phyloP scores from a whole-genome alignment of 2,797 vertebrate genomes.

The Salmo trutta region DNA sequence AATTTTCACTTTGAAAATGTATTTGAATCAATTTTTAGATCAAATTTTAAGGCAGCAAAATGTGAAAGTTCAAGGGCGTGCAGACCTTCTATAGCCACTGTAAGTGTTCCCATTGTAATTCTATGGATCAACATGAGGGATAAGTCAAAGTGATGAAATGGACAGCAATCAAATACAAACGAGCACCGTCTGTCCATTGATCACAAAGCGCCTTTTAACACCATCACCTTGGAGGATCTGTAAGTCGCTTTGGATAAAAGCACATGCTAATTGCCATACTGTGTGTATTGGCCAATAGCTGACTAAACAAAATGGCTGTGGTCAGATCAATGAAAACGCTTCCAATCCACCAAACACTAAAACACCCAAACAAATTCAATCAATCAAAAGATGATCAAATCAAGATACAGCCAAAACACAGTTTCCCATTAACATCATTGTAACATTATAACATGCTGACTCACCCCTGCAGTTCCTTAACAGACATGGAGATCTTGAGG shows the following conservation, averaged over 20 bases:
- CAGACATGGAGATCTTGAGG: constrained; percentile 85
- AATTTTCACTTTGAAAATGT: no score
- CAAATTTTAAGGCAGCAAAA: no score
- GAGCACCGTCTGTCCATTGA: background rate
- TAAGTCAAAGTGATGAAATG: background rate
- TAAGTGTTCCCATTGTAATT: no score
- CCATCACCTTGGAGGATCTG: background rate
- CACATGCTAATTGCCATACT: no score
- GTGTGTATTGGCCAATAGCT: no score
- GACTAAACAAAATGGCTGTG: no score
- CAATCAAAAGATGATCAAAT: background rate
- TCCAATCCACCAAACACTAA: background rate
- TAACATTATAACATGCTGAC: constrained; percentile 47
- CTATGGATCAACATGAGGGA: no score
- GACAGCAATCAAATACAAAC: background rate
- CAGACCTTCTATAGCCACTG: no score
- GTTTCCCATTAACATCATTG: background rate
- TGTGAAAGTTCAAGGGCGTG: no score
- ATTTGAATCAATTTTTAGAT: no score
- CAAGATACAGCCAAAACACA: background rate
- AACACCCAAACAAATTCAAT: background rate
- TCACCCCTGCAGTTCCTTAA: constrained; percentile 97
- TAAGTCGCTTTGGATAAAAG: no score
- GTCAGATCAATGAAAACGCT: background rate
- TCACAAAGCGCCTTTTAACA: background rate